phyloP scores from a whole-genome alignment of 2,888 invertebrate species.

The Steinernema carpocapsae region DNA sequence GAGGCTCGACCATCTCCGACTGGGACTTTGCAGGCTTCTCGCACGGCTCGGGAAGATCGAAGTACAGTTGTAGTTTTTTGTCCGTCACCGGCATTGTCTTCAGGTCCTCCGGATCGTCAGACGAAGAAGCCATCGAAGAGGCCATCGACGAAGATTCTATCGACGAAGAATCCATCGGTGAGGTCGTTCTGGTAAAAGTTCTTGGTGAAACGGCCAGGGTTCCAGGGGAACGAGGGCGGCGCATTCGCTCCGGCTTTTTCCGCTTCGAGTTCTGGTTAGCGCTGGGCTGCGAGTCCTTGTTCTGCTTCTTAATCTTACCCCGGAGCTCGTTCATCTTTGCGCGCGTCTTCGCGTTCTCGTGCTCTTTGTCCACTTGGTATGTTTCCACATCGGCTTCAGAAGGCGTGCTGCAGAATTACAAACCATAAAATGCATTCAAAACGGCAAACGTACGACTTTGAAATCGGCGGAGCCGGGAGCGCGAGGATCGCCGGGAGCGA shows the following conservation, averaged over 20 bases:
- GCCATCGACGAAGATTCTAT: too few species aligned
- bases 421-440: too few species aligned
- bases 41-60: constrained; percentile 36
- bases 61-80: constrained; percentile 34
- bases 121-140: neutral
- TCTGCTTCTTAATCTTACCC: neutral
- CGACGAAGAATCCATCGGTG: too few species aligned
- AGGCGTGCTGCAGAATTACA: too few species aligned
- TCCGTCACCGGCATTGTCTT: constrained; percentile 11
- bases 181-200: neutral
- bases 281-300: neutral
- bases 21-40: neutral
- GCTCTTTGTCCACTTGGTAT: neutral
- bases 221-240: neutral
- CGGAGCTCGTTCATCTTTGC: neutral
- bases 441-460: too few species aligned
- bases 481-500: constrained; percentile 22
- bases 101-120: neutral
- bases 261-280: neutral
- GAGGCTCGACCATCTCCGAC: constrained; percentile 32
- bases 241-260: neutral
- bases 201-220: neutral
- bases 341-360: neutral
- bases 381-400: too few species aligned
- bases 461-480: too few species aligned